Evolutionary conservation across 2,113 vertebrate genomes (phyloP).

Genomic region (Piprites chloris): DNA sequence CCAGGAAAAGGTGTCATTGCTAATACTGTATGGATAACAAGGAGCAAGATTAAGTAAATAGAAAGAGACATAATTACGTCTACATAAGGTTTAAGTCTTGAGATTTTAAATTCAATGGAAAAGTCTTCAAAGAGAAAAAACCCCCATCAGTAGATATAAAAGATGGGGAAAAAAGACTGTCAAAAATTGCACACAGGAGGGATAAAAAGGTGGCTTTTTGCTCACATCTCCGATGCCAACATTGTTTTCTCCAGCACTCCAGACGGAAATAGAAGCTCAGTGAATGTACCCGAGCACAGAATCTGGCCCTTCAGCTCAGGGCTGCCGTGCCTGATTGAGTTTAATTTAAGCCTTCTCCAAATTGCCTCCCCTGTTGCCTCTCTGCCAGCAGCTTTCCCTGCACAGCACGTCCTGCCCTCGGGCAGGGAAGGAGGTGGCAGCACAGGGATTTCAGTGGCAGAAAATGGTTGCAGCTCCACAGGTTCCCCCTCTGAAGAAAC

Average conservation of each 20-base stretch:
- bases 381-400: background rate
- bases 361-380: background rate
- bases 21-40: background rate
- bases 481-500: background rate
- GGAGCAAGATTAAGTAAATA: background rate
- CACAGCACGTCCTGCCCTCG: background rate
- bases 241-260: background rate
- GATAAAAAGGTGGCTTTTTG: background rate
- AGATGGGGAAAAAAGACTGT: background rate
- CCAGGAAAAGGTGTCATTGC: background rate
- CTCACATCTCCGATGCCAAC: background rate
- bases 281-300: background rate
- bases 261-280: background rate
- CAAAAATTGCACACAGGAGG: background rate
- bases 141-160: background rate
- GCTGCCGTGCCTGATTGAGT: background rate
- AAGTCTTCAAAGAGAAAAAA: background rate
- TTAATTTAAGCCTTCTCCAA: background rate
- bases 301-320: background rate
- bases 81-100: background rate
- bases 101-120: background rate
- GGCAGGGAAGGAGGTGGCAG: background rate
- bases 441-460: background rate
- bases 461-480: fast-evolving
- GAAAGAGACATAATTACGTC: background rate